A percentile compares a stretch with the other conserved stretches of the same genome.
These are phyloP conservation scores for Hassar affinis DNA, from an alignment of 2,113 vertebrate genomes.

Conservation along the genomic window DNA sequence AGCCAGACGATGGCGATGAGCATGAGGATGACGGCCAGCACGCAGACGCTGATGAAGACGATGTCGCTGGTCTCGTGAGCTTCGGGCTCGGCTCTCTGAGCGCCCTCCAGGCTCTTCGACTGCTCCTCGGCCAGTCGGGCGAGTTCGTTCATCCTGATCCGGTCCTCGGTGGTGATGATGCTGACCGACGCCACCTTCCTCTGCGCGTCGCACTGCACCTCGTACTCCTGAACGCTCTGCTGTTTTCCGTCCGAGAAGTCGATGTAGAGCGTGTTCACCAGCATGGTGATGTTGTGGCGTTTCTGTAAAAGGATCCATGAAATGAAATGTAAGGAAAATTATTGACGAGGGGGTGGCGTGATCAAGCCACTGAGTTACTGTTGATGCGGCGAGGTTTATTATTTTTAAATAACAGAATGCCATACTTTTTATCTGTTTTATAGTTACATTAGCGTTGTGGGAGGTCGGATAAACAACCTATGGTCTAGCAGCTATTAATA, in stretches of 20 bases:
- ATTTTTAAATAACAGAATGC: not conserved
- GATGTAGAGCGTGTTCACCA: slow-evolving; percentile 89
- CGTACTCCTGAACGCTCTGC: slow-evolving; percentile 84
- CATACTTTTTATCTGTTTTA: not conserved
- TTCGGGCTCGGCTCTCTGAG: slow-evolving; percentile 45
- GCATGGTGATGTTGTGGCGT: slow-evolving; percentile 82
- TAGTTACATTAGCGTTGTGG: not conserved
- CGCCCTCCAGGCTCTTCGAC: slow-evolving; percentile 38
- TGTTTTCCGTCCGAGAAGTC: slow-evolving; percentile 78
- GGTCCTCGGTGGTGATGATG: slow-evolving; percentile 78
- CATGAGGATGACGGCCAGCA: slow-evolving; percentile 94
- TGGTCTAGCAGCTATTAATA: not conserved
- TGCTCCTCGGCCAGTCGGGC: slow-evolving; percentile 77
- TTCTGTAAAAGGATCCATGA: slow-evolving; percentile 73
- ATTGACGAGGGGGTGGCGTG: not conserved
- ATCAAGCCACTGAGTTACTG: not conserved
- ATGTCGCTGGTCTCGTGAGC: slow-evolving; percentile 90
- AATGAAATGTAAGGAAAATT: not conserved
- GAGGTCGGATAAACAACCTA: not conserved
- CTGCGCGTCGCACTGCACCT: slow-evolving; percentile 88
- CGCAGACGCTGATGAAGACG: slow-evolving; percentile 93
- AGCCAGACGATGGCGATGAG: slow-evolving; percentile 89
- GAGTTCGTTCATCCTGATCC: slow-evolving; percentile 69
- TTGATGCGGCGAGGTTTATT: not conserved
- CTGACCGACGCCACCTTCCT: slow-evolving; percentile 82